These are phyloP conservation scores for Halcyon senegalensis DNA, from an alignment of 2,113 vertebrate genomes.

Conservation along the genomic window DNA sequence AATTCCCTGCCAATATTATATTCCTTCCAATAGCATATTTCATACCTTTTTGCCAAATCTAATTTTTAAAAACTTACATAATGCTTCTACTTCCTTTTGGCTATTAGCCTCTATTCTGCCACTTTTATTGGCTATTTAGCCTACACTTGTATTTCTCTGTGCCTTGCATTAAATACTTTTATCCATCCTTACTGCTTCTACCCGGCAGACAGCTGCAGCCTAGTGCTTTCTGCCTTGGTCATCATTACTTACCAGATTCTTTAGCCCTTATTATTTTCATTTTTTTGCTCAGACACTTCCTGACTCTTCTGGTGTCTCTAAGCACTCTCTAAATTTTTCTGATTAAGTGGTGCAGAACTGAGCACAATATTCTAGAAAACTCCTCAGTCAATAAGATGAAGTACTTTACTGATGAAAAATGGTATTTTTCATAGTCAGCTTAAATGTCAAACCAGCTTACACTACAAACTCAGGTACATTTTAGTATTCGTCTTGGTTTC, in stretches of 20 bases:
- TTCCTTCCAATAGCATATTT: background rate
- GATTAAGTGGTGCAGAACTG: background rate
- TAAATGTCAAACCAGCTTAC: background rate
- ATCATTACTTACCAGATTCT: background rate
- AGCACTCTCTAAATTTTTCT: background rate
- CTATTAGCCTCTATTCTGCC: background rate
- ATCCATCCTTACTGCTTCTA: background rate
- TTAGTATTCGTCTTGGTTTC: background rate
- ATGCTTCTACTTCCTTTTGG: background rate
- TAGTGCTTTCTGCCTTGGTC: background rate
- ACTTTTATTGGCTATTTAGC: background rate
- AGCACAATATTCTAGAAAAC: background rate
- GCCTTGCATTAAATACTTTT: background rate
- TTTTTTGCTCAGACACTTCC: background rate
- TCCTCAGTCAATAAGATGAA: background rate
- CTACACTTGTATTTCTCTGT: background rate
- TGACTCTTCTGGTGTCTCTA: background rate
- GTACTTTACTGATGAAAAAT: background rate
- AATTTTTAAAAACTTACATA: conserved; percentile 34
- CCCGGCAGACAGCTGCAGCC: background rate
- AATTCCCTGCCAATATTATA: background rate
- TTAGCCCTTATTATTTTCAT: background rate
- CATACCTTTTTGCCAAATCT: background rate
- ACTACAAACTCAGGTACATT: background rate
- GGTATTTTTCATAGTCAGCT: background rate